Conservation (phyloP, 2,113 vertebrate genomes). For the Urocolius indicus region DNA sequence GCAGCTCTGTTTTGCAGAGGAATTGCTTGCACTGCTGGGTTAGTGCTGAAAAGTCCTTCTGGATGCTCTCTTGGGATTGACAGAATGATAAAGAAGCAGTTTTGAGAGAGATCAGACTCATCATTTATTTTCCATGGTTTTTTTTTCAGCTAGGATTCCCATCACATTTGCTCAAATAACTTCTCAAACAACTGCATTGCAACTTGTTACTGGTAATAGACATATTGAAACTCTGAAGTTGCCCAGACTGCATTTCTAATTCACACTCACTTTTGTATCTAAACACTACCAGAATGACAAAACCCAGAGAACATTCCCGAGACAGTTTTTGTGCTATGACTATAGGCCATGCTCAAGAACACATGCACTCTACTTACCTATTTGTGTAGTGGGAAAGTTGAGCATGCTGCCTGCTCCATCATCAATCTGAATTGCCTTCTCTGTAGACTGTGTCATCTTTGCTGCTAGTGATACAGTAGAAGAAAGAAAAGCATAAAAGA, state of each 20-base stretch:
- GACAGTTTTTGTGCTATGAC: not conserved
- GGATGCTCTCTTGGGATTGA: not conserved
- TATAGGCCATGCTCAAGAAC: not conserved
- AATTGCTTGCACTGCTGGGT: not conserved
- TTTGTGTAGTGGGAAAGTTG: not conserved
- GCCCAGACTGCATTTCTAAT: slow-evolving; percentile 9
- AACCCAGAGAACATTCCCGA: slow-evolving; percentile 41
- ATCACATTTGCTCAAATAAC: not conserved
- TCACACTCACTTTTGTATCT: not conserved
- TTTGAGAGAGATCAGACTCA: not conserved
- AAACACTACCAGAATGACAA: not conserved
- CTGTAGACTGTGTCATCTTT: not conserved
- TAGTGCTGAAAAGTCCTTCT: not conserved
- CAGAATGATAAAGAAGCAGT: not conserved
- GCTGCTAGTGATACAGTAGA: not conserved
- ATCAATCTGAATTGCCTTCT: not conserved
- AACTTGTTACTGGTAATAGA: not conserved
- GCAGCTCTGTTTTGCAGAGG: not conserved
- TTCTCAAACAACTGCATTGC: not conserved
- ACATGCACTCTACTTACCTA: not conserved
- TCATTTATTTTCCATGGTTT: not conserved
- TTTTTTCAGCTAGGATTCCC: not conserved
- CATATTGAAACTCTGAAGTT: not conserved
- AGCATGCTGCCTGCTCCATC: not conserved
- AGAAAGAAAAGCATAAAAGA: not conserved